These are phyloP conservation scores for Urocyon cinereoargenteus DNA, from an alignment of 2,797 vertebrate species.

Conservation along the genomic window DNA sequence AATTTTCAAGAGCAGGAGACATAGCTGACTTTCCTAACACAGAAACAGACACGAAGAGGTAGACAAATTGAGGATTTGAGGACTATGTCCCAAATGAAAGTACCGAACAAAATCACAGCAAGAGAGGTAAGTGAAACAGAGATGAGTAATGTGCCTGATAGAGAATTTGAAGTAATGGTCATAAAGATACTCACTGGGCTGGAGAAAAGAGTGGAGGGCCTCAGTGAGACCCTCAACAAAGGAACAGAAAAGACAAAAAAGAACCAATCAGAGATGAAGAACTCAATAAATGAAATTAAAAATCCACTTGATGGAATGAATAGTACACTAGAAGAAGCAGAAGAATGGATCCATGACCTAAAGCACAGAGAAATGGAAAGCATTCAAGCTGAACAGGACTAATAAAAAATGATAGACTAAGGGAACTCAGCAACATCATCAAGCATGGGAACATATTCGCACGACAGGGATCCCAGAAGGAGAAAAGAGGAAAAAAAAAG, in stretches of 20 bases:
- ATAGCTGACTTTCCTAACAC: neutral
- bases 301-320: neutral
- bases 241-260: neutral
- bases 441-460: neutral
- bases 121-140: neutral
- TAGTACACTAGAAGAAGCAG: neutral
- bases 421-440: neutral
- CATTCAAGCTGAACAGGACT: neutral
- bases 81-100: neutral
- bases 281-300: neutral
- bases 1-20: neutral
- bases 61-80: neutral
- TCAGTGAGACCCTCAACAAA: neutral
- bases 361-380: neutral
- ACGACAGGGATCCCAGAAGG: neutral
- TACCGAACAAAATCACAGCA: neutral
- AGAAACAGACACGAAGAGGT: neutral
- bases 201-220: neutral
- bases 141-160: neutral
- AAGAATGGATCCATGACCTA: neutral
- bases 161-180: neutral
- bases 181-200: neutral
- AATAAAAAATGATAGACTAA: neutral
- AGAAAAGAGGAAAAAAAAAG: neutral
- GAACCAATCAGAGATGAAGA: neutral